Percentiles rank a stretch among this genome's conserved stretches.
phyloP scores from a whole-genome alignment of 2,113 vertebrate genomes.

The Reinhardtius hippoglossoides region DNA sequence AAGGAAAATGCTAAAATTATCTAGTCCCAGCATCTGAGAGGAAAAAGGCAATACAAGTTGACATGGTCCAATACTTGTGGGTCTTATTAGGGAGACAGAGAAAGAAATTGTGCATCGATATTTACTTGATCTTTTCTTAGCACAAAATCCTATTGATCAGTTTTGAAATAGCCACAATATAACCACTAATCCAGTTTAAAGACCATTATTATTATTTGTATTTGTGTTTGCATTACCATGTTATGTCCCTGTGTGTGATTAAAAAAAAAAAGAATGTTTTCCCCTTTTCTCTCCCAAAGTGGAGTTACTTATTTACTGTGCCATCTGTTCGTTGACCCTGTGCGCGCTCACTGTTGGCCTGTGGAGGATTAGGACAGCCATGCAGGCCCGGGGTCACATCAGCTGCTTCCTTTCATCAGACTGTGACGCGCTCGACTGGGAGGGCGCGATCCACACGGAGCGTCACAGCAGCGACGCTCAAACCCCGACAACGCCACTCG shows the following conservation, averaged over 20 bases:
- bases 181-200: not conserved
- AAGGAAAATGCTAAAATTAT: not conserved
- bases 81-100: not conserved
- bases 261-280: not conserved
- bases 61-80: not conserved
- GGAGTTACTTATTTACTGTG: conserved; percentile 12
- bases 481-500: conserved; percentile 24
- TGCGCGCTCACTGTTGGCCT: not conserved
- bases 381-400: conserved; percentile 21
- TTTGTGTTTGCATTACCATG: not conserved
- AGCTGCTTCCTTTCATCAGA: conserved; percentile 35
- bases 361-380: conserved; percentile 19
- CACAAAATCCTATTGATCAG: not conserved
- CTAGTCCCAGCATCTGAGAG: not conserved
- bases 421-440: conserved; percentile 28
- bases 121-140: not conserved
- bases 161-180: not conserved
- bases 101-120: not conserved
- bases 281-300: conserved; percentile 1
- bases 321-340: conserved; percentile 25
- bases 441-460: conserved; percentile 20
- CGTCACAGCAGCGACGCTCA: conserved; percentile 3
- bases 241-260: not conserved
- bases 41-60: not conserved
- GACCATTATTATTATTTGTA: not conserved